Base-by-base conservation (phyloP, 2,797 vertebrate species). In the Meriones psammophilus region DNA sequence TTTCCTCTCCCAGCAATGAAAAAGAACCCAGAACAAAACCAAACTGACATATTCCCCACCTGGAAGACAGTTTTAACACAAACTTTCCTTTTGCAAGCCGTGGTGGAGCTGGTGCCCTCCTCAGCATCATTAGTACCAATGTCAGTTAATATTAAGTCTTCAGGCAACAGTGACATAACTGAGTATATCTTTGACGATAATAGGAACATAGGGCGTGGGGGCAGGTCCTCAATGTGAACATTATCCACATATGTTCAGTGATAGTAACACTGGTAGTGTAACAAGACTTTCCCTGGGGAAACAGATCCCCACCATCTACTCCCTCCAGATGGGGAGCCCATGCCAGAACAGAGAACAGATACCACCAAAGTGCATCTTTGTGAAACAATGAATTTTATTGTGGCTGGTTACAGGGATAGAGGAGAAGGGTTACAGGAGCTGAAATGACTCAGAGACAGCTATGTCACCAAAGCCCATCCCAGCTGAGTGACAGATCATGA, bases 171-270 rank as follows among this genome's bases (percentile, higher is more conserved):
- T 79, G 89, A 50, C 9, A 9, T 76, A 83, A 92, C 71, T 18
- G 78, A 76, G 39, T 62, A 39, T 76, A 7, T 62, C 64, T 94
- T 90, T 94, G 79, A 77, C 13, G 91, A 6, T 85, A 84, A 83
- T 91, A 92, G 28, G 92, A 92, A 58, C 39, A 71, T 81, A 76
- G 84, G 58, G 4, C 33, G 86, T 71, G 28, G 42, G 42, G n/a
- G 9, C 5, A 50, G 81, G 17, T 33, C 33, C 50, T 88, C n/a
- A 88, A 17, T 79, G 89, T 69, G 89, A 91, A 85, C 56, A 68
- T 78, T 81, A 85, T 88, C 78, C 56, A 46, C 18, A 9, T 69
- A 42, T 42, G 26, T 88, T 79, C 68, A 54, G 50, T 69, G 54
- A 56, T 90, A 74, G 73, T 88, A 71, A 77, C 54, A 56, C 58